Base-by-base conservation (phyloP, 2,797 vertebrate genomes). In the Champsocephalus gunnari region DNA sequence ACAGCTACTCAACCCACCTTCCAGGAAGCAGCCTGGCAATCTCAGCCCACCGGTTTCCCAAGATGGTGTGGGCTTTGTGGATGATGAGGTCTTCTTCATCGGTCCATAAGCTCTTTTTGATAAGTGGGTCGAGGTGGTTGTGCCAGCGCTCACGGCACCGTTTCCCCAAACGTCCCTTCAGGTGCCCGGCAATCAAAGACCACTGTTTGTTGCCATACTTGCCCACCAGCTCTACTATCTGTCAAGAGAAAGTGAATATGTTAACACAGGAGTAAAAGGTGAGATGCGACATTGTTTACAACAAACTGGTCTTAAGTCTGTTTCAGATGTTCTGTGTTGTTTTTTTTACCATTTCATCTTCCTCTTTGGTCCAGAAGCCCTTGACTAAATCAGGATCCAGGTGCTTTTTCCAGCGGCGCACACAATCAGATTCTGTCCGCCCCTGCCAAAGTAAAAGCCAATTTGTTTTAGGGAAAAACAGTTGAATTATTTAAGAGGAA, bases 121-220 rank as follows among this genome's bases (percentile, higher is more conserved):
- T 92, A 51, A 95, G 92, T 0, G 98, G 98, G 87, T 99, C 95
- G 5, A 99, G 95, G 86, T 99, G 96, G 88, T 98, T 98, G 53
- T 95, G 93, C 98, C 98, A 99, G 56, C 97, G 97, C 0, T 98
- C 96, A 0, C 97, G 95, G 77, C 98, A 99, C 87, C 99, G 97
- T 89, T 98, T 99, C 43, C 96, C 97, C 48, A 96, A 16, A 0
- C 97, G 94, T 24, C 97, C 96, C 28, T 95, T 96, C 53, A 99
- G 89, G 69, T 97, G 93, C 82, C 93, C 96, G 76, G 96, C 95
- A 45, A 99, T 95, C 50, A 94, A 73, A 0, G 94, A 87, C 98
- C 98, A 99, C 49, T 96, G 94, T 38, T 95, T 97, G 19, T 95
- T 96, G 84, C 98, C 98, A 0, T 96, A 96, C 16, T 93, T 95